Conservation (phyloP, 2,888 invertebrate species). For the Melitaea athalia region DNA sequence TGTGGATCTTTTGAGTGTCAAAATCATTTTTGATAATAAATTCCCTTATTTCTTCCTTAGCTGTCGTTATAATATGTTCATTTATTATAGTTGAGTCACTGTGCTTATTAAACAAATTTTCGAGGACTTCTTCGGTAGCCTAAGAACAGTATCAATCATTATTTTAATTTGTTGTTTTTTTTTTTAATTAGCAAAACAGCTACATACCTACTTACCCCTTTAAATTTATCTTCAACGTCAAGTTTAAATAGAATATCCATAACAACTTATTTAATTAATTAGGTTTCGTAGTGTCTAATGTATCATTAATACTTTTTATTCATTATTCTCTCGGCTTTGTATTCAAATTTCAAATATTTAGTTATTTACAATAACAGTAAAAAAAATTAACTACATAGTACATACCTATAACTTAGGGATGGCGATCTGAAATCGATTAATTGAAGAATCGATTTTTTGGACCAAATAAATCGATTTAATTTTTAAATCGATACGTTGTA, state of each 20-base stretch:
- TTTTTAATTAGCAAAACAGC: background rate
- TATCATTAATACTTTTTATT: no score
- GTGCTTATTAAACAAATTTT: constrained; percentile 45
- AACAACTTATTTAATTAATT: background rate
- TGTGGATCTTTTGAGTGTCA: constrained; percentile 45
- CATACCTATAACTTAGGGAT: no score
- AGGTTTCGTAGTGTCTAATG: no score
- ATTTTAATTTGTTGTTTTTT: constrained; percentile 7
- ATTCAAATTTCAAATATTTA: no score
- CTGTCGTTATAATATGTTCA: constrained; percentile 35
- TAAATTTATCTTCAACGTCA: constrained; percentile 41
- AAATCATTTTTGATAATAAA: constrained; percentile 50
- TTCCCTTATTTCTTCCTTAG: constrained; percentile 51
- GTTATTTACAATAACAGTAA: no score
- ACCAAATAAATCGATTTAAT: no score
- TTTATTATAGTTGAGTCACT: constrained; percentile 16
- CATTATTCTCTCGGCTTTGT: no score
- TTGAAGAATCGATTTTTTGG: no score
- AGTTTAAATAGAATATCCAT: constrained; percentile 34
- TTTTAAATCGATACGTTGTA: no score
- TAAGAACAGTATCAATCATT: constrained; percentile 42
- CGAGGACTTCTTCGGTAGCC: constrained; percentile 49
- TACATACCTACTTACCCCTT: constrained; percentile 50
- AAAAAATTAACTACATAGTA: no score
- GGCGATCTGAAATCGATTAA: no score